These are phyloP conservation scores for Neosalanx taihuensis DNA, from an alignment of 2,797 vertebrate species.

Conservation along the genomic window DNA sequence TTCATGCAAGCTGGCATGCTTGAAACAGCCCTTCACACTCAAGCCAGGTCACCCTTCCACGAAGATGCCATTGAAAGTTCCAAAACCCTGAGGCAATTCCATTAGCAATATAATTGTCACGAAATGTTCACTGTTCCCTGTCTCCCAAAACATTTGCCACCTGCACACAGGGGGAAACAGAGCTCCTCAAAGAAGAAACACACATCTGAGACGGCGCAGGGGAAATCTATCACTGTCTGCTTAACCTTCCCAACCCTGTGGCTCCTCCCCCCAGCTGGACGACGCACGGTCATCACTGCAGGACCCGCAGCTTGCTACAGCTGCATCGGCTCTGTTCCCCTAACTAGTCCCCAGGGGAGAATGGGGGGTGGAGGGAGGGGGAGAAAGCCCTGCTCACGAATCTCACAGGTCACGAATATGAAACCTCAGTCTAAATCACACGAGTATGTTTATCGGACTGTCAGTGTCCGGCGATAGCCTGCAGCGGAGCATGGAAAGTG, in stretches of 20 bases:
- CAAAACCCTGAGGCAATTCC: too few relatives aligned
- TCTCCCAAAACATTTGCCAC: background rate
- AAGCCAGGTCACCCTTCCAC: too few relatives aligned
- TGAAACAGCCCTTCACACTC: too few relatives aligned
- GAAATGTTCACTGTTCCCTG: too few relatives aligned
- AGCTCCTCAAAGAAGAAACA: background rate
- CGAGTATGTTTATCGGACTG: constrained; percentile 7
- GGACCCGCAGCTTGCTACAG: background rate
- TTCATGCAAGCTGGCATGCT: too few relatives aligned
- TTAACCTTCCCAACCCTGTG: background rate
- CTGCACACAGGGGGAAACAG: background rate
- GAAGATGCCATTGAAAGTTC: too few relatives aligned
- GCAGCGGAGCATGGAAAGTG: background rate
- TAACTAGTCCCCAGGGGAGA: constrained; percentile 10
- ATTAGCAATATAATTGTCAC: too few relatives aligned
- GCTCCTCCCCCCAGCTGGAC: background rate
- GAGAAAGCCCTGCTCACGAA: background rate
- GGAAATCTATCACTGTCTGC: background rate
- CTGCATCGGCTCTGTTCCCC: background rate
- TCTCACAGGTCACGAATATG: constrained; percentile 4
- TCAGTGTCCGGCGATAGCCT: background rate
- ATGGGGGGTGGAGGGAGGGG: too few relatives aligned
- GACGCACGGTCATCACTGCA: background rate
- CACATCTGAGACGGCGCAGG: background rate
- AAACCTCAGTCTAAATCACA: constrained; percentile 7